Evolutionary conservation across 2,888 invertebrate genomes (phyloP), one percentile per base, ranked within the genome.

Genomic region (Spisula subtruncata): DNA sequence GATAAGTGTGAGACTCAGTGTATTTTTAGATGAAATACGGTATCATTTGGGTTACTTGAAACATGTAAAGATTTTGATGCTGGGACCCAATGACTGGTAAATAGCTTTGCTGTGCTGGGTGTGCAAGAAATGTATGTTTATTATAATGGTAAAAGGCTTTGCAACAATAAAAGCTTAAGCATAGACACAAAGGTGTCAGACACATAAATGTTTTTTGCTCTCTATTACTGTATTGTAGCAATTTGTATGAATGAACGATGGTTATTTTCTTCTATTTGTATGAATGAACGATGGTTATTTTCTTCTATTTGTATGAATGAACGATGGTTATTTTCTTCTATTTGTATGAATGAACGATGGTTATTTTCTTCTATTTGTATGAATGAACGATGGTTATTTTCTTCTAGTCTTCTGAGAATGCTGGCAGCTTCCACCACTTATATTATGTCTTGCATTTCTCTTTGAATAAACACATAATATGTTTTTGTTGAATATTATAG

Each of bases 131-230:
- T 75, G 75, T 75, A 8, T 14, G 18, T 75, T 75, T 75, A 75
- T 75, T 75, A 75, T 35, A 75, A 4, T 2, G 32, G 75, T 66
- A 66, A 66, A 66, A 66, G 60, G 60, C 25, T 25, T 66, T 25
- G n/a, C 25, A 25, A 66, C 60, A 66, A 66, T 66, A 66, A 66
- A 66, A 66, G 25, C 60, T 66, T 25, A 1, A 66, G 25, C 25
- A 66, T n/a, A 66, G 60, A 66, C 60, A 66, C 60, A 66, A 66
- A 66, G 60, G 60, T 66, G 60, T 51, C 51, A 66, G 60, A n/a
- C 60, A n/a, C 25, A n/a, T 66, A n/a, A 66, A 66, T 66, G 60
- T 66, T 41, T 66, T 66, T 66, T n/a, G n/a, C n/a, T 66, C 60
- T 66, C 60, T 25, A n/a, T 25, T 25, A 10, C 60, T 10, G 25